Base-by-base conservation (phyloP, 2,888 invertebrate genomes). In the Abrostola tripartita region DNA sequence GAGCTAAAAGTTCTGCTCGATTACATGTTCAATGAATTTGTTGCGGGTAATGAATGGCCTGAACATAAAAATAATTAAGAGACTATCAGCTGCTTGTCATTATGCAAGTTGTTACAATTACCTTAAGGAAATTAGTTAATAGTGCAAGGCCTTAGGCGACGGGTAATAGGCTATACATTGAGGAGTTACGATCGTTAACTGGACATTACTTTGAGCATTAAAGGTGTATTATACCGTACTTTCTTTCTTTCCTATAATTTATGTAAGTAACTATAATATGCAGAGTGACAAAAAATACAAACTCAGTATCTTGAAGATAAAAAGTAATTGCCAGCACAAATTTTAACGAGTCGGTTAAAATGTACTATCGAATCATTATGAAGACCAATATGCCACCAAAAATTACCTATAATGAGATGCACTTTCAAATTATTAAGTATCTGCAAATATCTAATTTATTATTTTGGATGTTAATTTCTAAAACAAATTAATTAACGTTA, bases 101-200 rank as follows among this genome's bases (percentile, higher is more conserved):
- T 24, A 24, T 47, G 24, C 14, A 24, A 44, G 14, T 4, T 44
- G 44, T 47, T 8, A 47, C 14, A 47, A 47, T 47, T 47, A 47
- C 14, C 44, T 14, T 47, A 44, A 14, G 11, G 14, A 9, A 47
- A 47, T 47, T 47, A 47, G 44, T 47, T 47, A 47, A 47, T 24
- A 14, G 8, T 14, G 9, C 24, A 24, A 12, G 12, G 24, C 44
- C 24, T 14, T 47, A 10, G 24, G 44, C 44, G 44, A 44, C 44
- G 14, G 24, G 0, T 24, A 47, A 47, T 47, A 47, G 44, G 44
- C 24, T 8, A 7, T 9, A 24, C 44, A 24, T 47, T 47, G 12
- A 47, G 8, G 44, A 44, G 44, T 24, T 24, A 24, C 24, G 24
- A 47, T 47, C 44, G 44, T 14, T 47, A 14, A 47, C 44, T 44